These are phyloP conservation scores for Lathronympha strigana DNA, from an alignment of 2,888 invertebrate genomes.

Conservation along the genomic window DNA sequence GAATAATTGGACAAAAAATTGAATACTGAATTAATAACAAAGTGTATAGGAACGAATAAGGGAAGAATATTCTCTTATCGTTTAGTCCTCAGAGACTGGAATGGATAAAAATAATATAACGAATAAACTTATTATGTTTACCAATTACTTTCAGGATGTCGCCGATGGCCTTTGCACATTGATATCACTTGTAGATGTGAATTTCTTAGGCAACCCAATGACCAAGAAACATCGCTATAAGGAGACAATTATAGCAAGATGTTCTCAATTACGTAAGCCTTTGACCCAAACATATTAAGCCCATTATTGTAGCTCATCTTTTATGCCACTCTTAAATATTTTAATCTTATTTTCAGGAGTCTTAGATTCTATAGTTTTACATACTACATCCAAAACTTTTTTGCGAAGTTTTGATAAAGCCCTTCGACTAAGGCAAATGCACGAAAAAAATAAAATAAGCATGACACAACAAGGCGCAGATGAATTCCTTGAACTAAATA, in stretches of 20 bases:
- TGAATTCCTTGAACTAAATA: constrained; percentile 74
- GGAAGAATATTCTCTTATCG: too few species aligned
- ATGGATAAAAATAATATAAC: too few species aligned
- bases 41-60: too few species aligned
- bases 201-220: constrained; percentile 87
- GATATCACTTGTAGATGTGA: constrained; percentile 80
- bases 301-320: too few species aligned
- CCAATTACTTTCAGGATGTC: constrained; percentile 65
- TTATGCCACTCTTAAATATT: not conserved
- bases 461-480: constrained; percentile 62
- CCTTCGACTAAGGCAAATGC: constrained; percentile 75
- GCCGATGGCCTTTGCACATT: constrained; percentile 83
- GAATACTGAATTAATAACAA: too few species aligned
- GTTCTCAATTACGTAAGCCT: constrained; percentile 82
- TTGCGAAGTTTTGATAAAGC: constrained; percentile 86
- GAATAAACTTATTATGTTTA: too few species aligned
- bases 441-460: constrained; percentile 65
- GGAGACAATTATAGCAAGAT: constrained; percentile 87
- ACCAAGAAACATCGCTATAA: constrained; percentile 86
- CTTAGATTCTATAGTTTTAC: constrained; percentile 85
- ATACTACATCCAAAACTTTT: constrained; percentile 84
- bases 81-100: too few species aligned
- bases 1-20: too few species aligned
- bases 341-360: constrained; percentile 69
- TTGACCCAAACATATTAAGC: not conserved